Percentiles rank a stretch among this genome's conserved stretches.
Evolutionary conservation across 2,888 invertebrate species (phyloP).

Genomic region (Sicus ferrugineus): DNA sequence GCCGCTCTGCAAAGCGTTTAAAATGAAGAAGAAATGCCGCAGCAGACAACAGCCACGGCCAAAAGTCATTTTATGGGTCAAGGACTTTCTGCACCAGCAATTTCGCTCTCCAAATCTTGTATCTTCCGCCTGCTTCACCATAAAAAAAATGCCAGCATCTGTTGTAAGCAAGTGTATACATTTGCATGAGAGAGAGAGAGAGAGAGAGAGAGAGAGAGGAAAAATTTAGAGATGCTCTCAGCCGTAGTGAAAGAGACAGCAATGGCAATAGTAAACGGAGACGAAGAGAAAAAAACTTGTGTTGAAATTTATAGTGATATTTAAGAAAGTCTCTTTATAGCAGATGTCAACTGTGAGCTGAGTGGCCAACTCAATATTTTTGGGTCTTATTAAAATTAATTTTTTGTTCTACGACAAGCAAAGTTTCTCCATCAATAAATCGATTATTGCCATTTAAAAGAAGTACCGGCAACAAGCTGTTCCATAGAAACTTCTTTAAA

Average conservation of each 20-base stretch:
- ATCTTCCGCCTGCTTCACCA: neutral
- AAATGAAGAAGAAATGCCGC: conserved; percentile 3
- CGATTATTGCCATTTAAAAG: no score
- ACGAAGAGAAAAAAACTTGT: neutral
- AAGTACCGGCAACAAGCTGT: no score
- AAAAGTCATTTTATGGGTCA: neutral
- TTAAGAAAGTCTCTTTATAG: neutral
- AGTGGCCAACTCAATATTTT: neutral
- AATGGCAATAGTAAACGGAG: neutral
- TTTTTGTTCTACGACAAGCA: no score
- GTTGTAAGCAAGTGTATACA: no score
- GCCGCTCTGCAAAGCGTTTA: neutral
- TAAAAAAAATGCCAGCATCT: no score
- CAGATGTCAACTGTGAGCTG: neutral
- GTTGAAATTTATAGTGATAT: neutral
- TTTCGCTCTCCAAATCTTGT: neutral
- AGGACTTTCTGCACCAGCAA: neutral
- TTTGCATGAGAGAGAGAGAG: no score
- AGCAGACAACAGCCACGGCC: neutral
- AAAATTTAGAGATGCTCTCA: neutral
- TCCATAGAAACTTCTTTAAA: no score
- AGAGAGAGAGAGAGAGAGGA: neutral
- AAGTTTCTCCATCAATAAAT: no score
- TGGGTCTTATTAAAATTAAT: no score
- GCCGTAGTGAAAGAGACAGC: neutral